A percentile compares a stretch with the other conserved stretches of the same genome.
Conservation (phyloP, 2,113 vertebrate genomes). For the Grammomys surdaster region DNA sequence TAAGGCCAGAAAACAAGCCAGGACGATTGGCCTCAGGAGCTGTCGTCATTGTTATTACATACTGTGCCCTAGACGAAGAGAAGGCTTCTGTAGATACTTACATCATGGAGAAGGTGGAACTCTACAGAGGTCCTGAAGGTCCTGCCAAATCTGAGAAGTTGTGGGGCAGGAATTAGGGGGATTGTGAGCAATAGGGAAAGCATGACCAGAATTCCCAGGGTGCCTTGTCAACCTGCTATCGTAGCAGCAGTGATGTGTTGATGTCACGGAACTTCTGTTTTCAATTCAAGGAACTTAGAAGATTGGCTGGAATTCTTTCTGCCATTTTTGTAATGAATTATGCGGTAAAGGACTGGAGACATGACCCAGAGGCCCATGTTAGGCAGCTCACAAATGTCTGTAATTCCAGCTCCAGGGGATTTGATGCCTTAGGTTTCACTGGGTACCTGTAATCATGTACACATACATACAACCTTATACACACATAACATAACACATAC, state of each 20-base stretch:
- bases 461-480: too few relatives aligned
- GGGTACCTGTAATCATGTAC: not conserved
- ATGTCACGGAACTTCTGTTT: not conserved
- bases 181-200: not conserved
- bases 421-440: not conserved
- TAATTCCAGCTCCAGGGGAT: not conserved
- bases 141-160: not conserved
- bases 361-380: not conserved
- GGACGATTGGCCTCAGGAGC: not conserved
- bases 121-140: not conserved
- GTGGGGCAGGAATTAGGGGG: not conserved
- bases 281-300: constrained; percentile 8
- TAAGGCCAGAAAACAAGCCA: not conserved
- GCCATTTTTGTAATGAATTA: not conserved
- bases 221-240: not conserved
- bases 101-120: not conserved
- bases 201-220: not conserved
- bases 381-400: not conserved
- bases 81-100: not conserved
- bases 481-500: not conserved
- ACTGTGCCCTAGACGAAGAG: not conserved
- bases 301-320: constrained; percentile 15
- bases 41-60: not conserved
- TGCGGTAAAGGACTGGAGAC: not conserved
- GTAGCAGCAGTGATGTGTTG: not conserved